Base-by-base conservation (phyloP, 2,888 invertebrate species). In the Sericinus montela region DNA sequence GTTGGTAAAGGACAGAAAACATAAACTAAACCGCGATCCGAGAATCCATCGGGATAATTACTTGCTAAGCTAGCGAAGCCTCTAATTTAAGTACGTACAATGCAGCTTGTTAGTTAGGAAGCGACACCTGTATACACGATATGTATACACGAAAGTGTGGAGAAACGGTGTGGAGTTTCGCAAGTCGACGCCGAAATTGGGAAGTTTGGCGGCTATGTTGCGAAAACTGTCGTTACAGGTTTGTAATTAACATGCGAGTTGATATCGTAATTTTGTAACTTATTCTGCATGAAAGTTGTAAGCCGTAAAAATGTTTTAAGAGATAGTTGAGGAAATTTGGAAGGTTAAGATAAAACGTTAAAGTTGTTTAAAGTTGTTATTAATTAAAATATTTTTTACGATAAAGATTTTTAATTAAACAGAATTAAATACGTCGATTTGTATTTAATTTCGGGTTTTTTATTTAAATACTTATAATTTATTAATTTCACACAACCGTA, bases 171-270 rank as follows among this genome's bases (percentile, higher is more conserved):
- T 58, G 66, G 79, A 87, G 78, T 85, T 87, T 83, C 78, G 77
- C 86, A 86, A 86, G 78, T 86, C 86, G 82, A 77, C 87, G 80
- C 85, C 62, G 55, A 81, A 83, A 79, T 85, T 77, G 71, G 76
- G 70, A 85, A 84, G 67, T 82, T 81, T 72, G 63, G 75, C 74
- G 85, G 82, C 79, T 82, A 80, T 82, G 82, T 82, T 81, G 74
- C 75, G 70, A 64, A 78, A 80, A 82, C 78, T 75, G 75, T 72
- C 72, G 69, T 66, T 53, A n/a, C 53, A 32, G 42, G 19, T 44
- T 32, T 48, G 28, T 35, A 41, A 47, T 47, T 47, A 47, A 41
- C 19, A 19, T 19, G 5, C 19, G 3, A 25, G 13, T 30, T 30
- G 19, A 30, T 7, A 38, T 32, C 23, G 8, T 25, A 10, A 39